These are phyloP conservation scores for Petaurus breviceps DNA, from an alignment of 2,113 vertebrate species.

Conservation along the genomic window DNA sequence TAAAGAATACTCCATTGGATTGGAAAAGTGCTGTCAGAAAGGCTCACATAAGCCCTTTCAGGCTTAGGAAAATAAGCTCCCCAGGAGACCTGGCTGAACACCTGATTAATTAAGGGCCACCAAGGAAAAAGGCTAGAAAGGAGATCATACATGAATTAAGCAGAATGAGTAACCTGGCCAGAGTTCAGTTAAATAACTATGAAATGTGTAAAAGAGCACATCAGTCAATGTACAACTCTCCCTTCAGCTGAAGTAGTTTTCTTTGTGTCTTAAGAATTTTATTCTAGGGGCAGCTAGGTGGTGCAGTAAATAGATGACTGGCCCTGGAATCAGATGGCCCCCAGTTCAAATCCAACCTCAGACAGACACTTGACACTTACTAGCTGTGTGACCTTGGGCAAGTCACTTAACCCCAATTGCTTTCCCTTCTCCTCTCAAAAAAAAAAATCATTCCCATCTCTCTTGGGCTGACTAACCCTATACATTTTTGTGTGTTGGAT, in stretches of 20 bases:
- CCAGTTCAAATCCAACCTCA: too few relatives aligned
- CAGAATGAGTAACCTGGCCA: not conserved
- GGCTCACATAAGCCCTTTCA: not conserved
- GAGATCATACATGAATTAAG: not conserved
- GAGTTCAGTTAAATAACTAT: not conserved
- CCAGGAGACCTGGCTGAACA: not conserved
- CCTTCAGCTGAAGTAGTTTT: not conserved
- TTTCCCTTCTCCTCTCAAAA: too few relatives aligned
- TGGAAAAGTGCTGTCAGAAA: not conserved
- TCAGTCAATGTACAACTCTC: not conserved
- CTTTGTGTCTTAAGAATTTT: not conserved
- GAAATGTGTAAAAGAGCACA: not conserved
- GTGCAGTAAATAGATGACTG: too few relatives aligned
- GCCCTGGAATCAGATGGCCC: too few relatives aligned
- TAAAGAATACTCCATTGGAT: not conserved
- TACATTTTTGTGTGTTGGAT: not conserved
- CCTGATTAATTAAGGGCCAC: not conserved
- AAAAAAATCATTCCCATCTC: too few relatives aligned
- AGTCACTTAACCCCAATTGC: too few relatives aligned
- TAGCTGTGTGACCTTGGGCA: too few relatives aligned
- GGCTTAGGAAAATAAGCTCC: not conserved
- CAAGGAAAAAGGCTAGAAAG: not conserved
- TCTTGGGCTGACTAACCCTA: not conserved
- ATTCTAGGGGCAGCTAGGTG: not conserved
- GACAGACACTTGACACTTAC: too few relatives aligned